Conservation (phyloP, 2,113 vertebrate species). For the Pantherophis guttatus region DNA sequence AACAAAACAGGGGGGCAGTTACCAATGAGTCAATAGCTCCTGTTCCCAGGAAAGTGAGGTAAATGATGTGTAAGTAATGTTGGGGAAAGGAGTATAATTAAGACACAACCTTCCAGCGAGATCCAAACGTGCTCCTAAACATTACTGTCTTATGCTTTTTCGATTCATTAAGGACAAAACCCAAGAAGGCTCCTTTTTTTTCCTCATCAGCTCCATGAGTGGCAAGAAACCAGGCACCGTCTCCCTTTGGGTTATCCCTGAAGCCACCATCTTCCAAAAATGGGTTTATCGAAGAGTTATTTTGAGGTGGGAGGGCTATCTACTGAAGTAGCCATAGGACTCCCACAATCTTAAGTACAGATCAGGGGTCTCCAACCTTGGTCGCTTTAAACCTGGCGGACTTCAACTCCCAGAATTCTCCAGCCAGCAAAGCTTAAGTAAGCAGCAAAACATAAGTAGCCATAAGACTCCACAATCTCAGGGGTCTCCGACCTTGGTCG, state of each 20-base stretch:
- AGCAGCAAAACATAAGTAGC: too few species aligned
- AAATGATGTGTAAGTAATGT: not conserved
- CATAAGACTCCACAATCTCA: too few species aligned
- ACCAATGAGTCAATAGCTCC: not conserved
- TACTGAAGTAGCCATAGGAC: too few species aligned
- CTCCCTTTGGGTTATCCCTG: not conserved
- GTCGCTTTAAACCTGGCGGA: too few species aligned
- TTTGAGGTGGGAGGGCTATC: not conserved
- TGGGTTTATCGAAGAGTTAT: not conserved
- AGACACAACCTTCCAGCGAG: not conserved
- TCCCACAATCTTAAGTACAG: not conserved
- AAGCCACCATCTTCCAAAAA: not conserved
- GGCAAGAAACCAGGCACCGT: not conserved
- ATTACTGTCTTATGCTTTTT: not conserved
- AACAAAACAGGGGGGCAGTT: not conserved
- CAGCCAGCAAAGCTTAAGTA: too few species aligned
- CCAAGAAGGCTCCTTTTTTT: not conserved
- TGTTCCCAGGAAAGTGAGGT: not conserved
- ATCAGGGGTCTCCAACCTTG: too few species aligned
- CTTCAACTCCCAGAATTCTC: too few species aligned
- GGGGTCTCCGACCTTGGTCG: too few species aligned
- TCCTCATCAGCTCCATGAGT: not conserved
- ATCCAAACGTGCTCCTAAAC: not conserved
- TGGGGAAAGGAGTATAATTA: not conserved
- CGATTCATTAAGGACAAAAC: not conserved